These are phyloP conservation scores for Archaeoteleia sp. DNA, from an alignment of 2,888 invertebrate genomes.

Conservation along the genomic window DNA sequence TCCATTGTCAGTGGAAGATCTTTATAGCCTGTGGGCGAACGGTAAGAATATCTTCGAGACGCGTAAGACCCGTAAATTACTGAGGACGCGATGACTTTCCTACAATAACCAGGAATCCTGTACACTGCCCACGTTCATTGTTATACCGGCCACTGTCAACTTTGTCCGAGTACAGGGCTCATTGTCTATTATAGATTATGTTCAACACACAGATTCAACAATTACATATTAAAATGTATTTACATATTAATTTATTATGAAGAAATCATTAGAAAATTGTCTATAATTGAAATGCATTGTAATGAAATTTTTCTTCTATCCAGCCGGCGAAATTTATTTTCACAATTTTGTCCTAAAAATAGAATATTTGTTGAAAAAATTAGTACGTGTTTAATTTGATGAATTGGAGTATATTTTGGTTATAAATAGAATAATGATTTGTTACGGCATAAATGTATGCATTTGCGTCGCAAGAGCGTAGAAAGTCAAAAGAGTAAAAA, in stretches of 20 bases:
- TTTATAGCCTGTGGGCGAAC: conserved; percentile 52
- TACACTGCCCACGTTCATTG: conserved; percentile 58
- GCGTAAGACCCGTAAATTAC: conserved; percentile 52
- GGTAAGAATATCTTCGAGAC: conserved; percentile 51
- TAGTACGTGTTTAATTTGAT: too few relatives aligned
- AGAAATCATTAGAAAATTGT: conserved; percentile 4
- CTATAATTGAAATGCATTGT: neutral
- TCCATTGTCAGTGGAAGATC: conserved; percentile 41
- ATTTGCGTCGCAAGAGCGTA: conserved; percentile 34
- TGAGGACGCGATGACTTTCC: conserved; percentile 54
- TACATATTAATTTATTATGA: conserved; percentile 24
- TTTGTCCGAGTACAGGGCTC: conserved; percentile 36
- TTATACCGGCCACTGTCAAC: conserved; percentile 51
- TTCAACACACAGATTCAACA: conserved; percentile 20
- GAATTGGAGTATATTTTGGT: too few relatives aligned
- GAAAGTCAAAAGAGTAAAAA: conserved; percentile 51
- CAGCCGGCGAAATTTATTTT: too few relatives aligned
- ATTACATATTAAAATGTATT: conserved; percentile 31
- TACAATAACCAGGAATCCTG: conserved; percentile 55
- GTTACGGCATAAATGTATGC: conserved; percentile 46
- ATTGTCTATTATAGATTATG: conserved; percentile 49
- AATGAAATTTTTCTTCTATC: too few relatives aligned
- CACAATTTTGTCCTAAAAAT: too few relatives aligned
- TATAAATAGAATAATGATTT: neutral
- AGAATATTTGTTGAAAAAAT: too few relatives aligned